Percentiles rank a stretch among this genome's conserved stretches.
phyloP scores from a whole-genome alignment of 2,797 vertebrate genomes.

The Catostomus latipinnis region DNA sequence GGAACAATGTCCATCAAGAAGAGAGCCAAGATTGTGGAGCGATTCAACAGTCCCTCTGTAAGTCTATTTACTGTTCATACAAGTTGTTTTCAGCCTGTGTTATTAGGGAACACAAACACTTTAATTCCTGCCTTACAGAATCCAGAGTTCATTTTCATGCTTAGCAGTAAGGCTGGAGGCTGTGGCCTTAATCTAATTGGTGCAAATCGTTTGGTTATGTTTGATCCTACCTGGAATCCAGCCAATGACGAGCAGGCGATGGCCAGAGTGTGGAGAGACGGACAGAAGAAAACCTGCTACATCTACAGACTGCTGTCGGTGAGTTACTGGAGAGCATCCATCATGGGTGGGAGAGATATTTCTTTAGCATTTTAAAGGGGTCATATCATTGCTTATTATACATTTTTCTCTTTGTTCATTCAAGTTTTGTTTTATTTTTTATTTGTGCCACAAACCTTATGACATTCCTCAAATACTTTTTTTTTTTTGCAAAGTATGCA shows the following conservation, averaged over 20 bases:
- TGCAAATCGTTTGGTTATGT: constrained; percentile 97
- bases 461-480: no score
- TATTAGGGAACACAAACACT: background rate
- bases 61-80: constrained; percentile 58
- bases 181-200: constrained; percentile 96
- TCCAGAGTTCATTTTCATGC: constrained; percentile 97
- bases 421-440: no score
- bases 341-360: constrained; percentile 40
- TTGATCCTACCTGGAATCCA: constrained; percentile 98
- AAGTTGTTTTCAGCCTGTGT: background rate
- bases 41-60: constrained; percentile 90
- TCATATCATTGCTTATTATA: no score
- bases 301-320: constrained; percentile 95
- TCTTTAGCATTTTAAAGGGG: background rate
- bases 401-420: no score
- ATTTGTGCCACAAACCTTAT: no score
- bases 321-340: constrained; percentile 71
- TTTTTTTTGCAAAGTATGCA: no score
- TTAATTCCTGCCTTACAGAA: constrained; percentile 73
- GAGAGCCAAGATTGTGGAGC: constrained; percentile 93
- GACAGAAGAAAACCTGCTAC: constrained; percentile 96
- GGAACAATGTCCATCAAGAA: constrained; percentile 99
- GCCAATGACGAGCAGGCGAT: constrained; percentile 98
- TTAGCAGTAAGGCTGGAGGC: constrained; percentile 97
- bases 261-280: constrained; percentile 96